These are phyloP conservation scores for Tubulanus polymorphus DNA, from an alignment of 2,888 invertebrate species.

Conservation along the genomic window DNA sequence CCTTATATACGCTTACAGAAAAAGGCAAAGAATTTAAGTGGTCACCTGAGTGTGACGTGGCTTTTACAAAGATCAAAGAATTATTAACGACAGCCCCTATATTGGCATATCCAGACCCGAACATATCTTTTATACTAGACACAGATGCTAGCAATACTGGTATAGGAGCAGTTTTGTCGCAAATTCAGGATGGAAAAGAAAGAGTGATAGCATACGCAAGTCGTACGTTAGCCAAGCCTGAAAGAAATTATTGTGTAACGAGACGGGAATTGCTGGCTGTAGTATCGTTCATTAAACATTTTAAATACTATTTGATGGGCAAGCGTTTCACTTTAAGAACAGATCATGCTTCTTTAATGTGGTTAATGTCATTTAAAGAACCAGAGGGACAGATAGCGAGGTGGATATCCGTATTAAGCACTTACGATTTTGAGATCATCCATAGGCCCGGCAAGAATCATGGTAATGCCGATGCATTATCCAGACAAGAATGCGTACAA, in stretches of 20 bases:
- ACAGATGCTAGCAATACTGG: neutral
- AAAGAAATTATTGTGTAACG: neutral
- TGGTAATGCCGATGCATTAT: neutral
- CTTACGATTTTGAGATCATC: slow-evolving; percentile 3
- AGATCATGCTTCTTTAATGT: neutral
- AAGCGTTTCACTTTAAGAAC: neutral
- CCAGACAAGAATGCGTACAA: neutral
- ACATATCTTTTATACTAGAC: neutral
- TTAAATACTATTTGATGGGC: neutral
- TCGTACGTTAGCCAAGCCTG: neutral
- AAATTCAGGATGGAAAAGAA: neutral
- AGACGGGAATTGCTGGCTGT: neutral
- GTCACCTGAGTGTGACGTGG: neutral
- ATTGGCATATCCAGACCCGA: neutral
- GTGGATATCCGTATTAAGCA: neutral
- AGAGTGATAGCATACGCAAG: neutral
- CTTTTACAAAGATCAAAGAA: neutral
- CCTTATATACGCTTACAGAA: neutral
- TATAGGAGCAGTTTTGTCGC: neutral
- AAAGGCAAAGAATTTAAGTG: neutral
- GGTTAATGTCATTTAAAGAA: neutral
- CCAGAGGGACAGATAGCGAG: neutral
- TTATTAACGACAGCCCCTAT: neutral
- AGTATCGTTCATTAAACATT: neutral
- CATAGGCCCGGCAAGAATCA: neutral